Conservation (phyloP, 2,888 invertebrate species). For the Cremastobaeus sp. region DNA sequence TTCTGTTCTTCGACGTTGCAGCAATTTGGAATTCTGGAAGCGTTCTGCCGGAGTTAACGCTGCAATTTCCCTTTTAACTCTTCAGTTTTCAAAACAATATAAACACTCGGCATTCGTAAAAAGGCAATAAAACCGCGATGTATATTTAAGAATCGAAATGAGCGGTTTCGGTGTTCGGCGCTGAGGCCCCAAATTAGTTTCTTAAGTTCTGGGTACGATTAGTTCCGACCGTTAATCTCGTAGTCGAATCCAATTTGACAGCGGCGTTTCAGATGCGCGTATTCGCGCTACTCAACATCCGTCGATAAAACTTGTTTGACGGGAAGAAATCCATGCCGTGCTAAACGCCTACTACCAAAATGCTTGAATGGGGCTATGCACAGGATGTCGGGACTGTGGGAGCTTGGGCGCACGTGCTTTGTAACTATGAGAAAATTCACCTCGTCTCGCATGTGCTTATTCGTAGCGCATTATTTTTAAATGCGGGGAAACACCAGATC, state of each 20-base stretch:
- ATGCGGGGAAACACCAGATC: neutral
- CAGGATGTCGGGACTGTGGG: conserved; percentile 67
- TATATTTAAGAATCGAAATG: too few relatives aligned
- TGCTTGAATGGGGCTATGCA: conserved; percentile 38
- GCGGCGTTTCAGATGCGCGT: conserved; percentile 56
- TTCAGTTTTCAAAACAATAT: too few relatives aligned
- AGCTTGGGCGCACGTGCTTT: conserved; percentile 71
- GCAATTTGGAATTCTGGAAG: too few relatives aligned
- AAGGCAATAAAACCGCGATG: too few relatives aligned
- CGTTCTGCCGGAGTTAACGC: too few relatives aligned
- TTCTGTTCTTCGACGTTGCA: too few relatives aligned
- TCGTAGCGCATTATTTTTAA: conserved; percentile 25
- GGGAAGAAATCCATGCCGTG: conserved; percentile 42
- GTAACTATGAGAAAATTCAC: conserved; percentile 69
- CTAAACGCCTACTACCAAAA: conserved; percentile 60
- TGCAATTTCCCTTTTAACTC: too few relatives aligned
- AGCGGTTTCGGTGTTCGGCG: too few relatives aligned
- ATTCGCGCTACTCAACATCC: conserved; percentile 25
- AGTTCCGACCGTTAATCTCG: conserved; percentile 63
- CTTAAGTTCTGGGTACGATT: conserved; percentile 40
- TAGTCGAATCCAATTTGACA: conserved; percentile 64
- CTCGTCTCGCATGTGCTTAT: conserved; percentile 49
- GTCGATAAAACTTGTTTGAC: conserved; percentile 47
- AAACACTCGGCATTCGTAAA: too few relatives aligned
- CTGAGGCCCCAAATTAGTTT: conserved; percentile 53